Base-by-base conservation (phyloP, 2,113 vertebrate species). In the Perca schrenkii region DNA sequence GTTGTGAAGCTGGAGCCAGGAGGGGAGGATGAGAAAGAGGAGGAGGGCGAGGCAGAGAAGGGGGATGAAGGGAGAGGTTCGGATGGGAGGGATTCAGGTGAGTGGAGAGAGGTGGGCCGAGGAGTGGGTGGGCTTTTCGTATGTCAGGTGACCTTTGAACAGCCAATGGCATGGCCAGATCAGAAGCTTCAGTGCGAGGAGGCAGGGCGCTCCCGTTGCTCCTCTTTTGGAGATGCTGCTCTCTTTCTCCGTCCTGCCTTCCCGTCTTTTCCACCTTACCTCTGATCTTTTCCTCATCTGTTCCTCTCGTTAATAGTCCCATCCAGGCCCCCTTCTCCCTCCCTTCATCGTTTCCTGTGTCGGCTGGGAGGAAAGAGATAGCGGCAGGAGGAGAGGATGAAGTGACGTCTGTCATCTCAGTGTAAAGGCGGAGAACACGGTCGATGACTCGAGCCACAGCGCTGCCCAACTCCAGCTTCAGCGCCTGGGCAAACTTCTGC, bases 401-500 rank as follows among this genome's bases (percentile, higher is more conserved):
- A 34, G 68, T 8, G 22, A 46, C 61, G 4, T 81, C 91, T 0
- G 80, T 70, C 47, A 86, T 84, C 52, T 95, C 91, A 1, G 93
- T 91, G 88, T 96, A 96, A 10, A 96, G 91, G 62, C 92, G 91
- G 19, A 96, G 94, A 17, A 96, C 96, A 19, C 95, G 88, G 83
- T 96, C 96, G 6, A 96, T 96, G 82, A 96, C 95, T 11, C 94
- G 90, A 1, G 95, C 95, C 82, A 96, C 94, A 0, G 94, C 95
- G 2, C 91, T 93, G 6, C 95, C 93, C 73, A 96, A 69, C 87
- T 96, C 95, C 72, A 93, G 74, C 82, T 96, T 96, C 76, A 96
- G 87, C 0, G 95, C 94, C 75, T 93, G 93, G 12, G 94, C 95
- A 63, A 96, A 95, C 85, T 95, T 95, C 84, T 94, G 92, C 65